Evolutionary conservation across 1,140 invertebrate genomes (phyloP), one percentile per base, ranked within the genome.

Genomic region (Rhyacophila brunnea): DNA sequence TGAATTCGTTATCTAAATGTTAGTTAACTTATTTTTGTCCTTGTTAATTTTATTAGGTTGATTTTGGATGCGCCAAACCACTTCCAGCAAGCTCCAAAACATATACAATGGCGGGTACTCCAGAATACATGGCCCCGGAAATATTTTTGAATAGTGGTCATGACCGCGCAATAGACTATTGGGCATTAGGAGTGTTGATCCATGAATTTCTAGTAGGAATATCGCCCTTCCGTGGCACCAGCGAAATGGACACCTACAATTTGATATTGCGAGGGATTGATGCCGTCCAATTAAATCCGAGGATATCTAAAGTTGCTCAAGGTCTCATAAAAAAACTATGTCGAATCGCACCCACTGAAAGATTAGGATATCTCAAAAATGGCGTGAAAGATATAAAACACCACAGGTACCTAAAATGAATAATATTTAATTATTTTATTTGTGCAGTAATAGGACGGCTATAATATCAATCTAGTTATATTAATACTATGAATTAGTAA

Each of bases 31-130:
- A n/a, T n/a, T n/a, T n/a, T n/a, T n/a, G n/a, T n/a, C n/a, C n/a
- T n/a, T n/a, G n/a, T n/a, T n/a, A n/a, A n/a, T n/a, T n/a, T 66
- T 71, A 68, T 38, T 71, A 93, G 90, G 93, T 96, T 18, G 96
- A 98, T 77, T 98, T 98, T 79, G 96, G 96, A n/a, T 98, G 98
- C 73, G 94, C 95, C 6, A 98, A 98, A 77, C 84, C 88, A 62
- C 80, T 98, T 38, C 82, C 85, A 2, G 72, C 79, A 1, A 82
- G 87, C 57, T 80, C 85, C 38, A 96, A 96, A 75, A 97, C 96
- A 0, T 98, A 93, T 87, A 99, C 96, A 1, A 99, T 99, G 78
- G 97, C 96, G 67, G 96, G 96, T 1, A 99, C 93, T 1, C 92
- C 92, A 0, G 91, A 93, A 70, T 94, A 94, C 66, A 87, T 92